Base-by-base conservation (phyloP, 2,888 invertebrate genomes). In the Steinernema carpocapsae region DNA sequence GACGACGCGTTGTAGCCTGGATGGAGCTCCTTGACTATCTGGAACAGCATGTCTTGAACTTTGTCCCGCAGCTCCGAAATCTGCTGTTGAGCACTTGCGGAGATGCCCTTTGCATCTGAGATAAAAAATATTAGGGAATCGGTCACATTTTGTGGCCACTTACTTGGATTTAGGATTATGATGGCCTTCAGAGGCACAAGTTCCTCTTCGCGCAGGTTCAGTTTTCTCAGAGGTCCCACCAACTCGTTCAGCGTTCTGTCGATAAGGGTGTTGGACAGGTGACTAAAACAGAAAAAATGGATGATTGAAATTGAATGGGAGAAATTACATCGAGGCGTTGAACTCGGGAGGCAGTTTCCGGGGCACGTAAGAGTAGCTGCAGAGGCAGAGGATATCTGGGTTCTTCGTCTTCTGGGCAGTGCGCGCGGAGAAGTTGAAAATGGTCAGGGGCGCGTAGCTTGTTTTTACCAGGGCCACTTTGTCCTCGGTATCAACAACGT, bases 41-140 rank as follows among this genome's bases (percentile, higher is more conserved):
- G 86, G 83, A 85, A 86, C n/a, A 86, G 79, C 83, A 86, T 83
- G 72, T 86, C 86, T 74, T 86, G 86, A 22, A 86, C 80, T 59
- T 82, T 82, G 76, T 86, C 85, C n/a, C 86, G 75, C 29, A 87
- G 73, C 29, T 84, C 84, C n/a, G 79, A 77, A 46, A 87, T 84
- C 42, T 79, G 81, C 22, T 79, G 77, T 76, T 82, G 79, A 0
- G 84, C 84, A 52, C 82, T 80, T 6, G 80, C 77, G 0, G 86
- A 85, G 7, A 86, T 76, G 6, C 85, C 85, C 70, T 87, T 86
- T 10, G 86, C 79, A 75, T 85, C 85, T 85, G 73, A 42, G 79
- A 73, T 46, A 32, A 29, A 14, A 74, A 29, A 1, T 22, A 24
- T 46, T 42, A 29, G 14, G 51, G 29, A n/a, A 48, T 17, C 45